Base-by-base conservation (phyloP, 2,797 vertebrate genomes). In the Periparus ater region DNA sequence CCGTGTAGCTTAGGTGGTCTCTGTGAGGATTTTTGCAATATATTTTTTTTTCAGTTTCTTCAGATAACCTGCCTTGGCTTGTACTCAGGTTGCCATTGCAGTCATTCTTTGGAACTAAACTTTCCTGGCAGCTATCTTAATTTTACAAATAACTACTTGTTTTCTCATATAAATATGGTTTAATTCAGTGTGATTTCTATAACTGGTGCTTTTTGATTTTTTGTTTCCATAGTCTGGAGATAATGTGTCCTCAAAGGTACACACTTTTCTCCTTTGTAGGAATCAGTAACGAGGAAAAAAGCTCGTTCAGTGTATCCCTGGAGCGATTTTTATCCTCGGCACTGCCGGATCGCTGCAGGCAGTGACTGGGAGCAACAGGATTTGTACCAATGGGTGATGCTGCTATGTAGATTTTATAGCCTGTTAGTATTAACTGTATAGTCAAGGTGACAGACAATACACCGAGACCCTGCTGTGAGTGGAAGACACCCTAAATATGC, bases 281-380 rank as follows among this genome's bases (percentile, higher is more conserved):
- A 61, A 18, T 22, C 13, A 47, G 17, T 25, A 53, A 21, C 2
- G 22, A 70, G 57, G 26, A 14, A 21, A 54, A 79, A 18, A 22
- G 6, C 21, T 57, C 10, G 0, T 60, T 81, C 42, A 0, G 0
- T 81, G 0, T 81, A 6, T 32, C 22, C 45, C 62, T 26, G 14
- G 50, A 72, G 70, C 0, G 0, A 36, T 42, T 40, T 73, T 53
- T 44, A 26, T 47, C 51, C 36, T 18, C 1, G 0, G 29, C 8
- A 14, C 42, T 61, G 54, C 66, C 51, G 11, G 18, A 60, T 11
- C 2, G 27, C 62, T 40, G 1, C 6, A 17, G 85, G 47, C 57
- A 53, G 26, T 17, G 50, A 32, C 32, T 13, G 36, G 32, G 53
- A 32, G 53, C 12, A 6, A 4, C 5, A 1, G 44, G 80, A 36